These are phyloP conservation scores for Notodonta dromedarius DNA, from an alignment of 2,888 invertebrate species.

Conservation along the genomic window DNA sequence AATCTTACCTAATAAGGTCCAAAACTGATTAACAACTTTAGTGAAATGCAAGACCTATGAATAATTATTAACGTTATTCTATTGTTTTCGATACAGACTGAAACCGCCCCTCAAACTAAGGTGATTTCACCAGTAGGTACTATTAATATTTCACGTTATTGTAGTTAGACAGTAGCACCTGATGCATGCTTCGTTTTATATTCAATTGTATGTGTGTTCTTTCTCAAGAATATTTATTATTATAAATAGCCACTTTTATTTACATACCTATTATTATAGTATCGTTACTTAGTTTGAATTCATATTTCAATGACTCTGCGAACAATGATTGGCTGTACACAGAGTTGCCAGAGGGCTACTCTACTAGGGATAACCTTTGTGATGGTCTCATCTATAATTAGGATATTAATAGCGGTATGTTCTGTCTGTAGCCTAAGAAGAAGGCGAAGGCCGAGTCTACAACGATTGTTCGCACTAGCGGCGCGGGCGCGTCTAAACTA, in stretches of 20 bases:
- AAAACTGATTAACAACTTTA: no score
- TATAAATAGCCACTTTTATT: background rate
- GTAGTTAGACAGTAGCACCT: background rate
- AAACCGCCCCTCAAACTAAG: conserved; percentile 56
- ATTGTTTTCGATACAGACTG: conserved; percentile 58
- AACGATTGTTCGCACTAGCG: conserved; percentile 51
- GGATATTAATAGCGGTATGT: conserved; percentile 41
- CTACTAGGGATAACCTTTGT: no score
- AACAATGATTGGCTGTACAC: no score
- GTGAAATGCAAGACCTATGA: background rate
- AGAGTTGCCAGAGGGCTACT: no score
- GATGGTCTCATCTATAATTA: conserved; percentile 5
- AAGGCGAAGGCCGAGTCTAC: conserved; percentile 67
- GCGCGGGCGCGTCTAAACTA: conserved; percentile 64
- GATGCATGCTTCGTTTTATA: background rate
- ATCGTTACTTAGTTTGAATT: no score
- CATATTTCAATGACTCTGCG: no score
- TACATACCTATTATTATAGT: no score
- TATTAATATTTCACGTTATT: background rate
- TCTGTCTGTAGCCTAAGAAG: conserved; percentile 74
- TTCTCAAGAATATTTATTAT: background rate
- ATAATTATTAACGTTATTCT: background rate
- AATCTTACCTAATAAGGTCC: no score
- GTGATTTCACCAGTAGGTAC: conserved; percentile 44
- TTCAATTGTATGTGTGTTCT: background rate